Percentiles rank a stretch among this genome's conserved stretches.
These are phyloP conservation scores for Mixornis gularis DNA, from an alignment of 2,113 vertebrate genomes.

Conservation along the genomic window DNA sequence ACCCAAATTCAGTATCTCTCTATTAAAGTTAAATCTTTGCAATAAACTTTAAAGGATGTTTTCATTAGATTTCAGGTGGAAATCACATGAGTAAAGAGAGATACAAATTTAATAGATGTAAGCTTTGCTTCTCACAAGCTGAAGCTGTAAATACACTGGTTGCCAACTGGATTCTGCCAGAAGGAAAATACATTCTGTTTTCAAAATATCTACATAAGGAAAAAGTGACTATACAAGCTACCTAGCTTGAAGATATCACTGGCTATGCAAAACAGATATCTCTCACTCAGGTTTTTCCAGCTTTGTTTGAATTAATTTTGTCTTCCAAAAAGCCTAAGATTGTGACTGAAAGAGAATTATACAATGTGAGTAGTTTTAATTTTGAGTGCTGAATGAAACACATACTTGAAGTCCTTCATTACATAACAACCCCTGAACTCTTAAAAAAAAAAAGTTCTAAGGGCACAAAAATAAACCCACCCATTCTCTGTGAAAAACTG, in stretches of 20 bases:
- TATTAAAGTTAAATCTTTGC: neutral
- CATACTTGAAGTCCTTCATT: neutral
- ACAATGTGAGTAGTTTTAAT: neutral
- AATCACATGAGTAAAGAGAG: neutral
- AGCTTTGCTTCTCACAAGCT: neutral
- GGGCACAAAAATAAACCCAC: neutral
- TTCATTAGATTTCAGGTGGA: slow-evolving; percentile 9
- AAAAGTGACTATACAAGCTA: neutral
- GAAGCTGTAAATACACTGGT: neutral
- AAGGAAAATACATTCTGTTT: slow-evolving; percentile 8
- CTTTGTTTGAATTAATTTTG: neutral
- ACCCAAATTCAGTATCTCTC: neutral
- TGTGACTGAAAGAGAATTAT: neutral
- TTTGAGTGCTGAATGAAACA: neutral
- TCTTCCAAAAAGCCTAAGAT: neutral
- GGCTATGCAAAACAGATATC: neutral
- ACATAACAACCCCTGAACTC: neutral
- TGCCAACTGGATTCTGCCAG: neutral
- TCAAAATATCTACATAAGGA: neutral
- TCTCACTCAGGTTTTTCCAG: neutral
- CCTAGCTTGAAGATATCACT: neutral
- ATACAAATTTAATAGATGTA: slow-evolving; percentile 11
- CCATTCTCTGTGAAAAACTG: neutral
- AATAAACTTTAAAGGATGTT: slow-evolving; percentile 18
- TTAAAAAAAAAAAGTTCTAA: neutral